phyloP scores from a whole-genome alignment of 2,888 invertebrate species.

The Aplocera efformata region DNA sequence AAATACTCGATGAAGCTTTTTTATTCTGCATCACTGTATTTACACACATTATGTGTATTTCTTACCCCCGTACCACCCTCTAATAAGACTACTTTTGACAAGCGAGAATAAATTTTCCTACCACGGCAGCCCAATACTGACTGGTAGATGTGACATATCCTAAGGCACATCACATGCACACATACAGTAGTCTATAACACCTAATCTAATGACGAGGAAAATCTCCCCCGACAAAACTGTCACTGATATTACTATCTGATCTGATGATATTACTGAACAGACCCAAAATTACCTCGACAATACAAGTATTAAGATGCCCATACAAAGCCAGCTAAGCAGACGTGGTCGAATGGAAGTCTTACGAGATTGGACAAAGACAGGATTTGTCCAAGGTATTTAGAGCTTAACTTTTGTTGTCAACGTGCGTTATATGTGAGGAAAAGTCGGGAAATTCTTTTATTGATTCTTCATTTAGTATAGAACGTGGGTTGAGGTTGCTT shows the following conservation, averaged over 20 bases:
- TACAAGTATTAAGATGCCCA: slow-evolving; percentile 67
- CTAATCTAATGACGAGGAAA: too few relatives aligned
- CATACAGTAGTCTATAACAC: too few relatives aligned
- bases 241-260: slow-evolving; percentile 6
- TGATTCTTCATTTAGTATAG: slow-evolving; percentile 3
- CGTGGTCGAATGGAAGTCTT: slow-evolving; percentile 51
- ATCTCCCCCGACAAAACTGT: slow-evolving; percentile 2
- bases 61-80: too few relatives aligned
- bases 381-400: slow-evolving; percentile 60
- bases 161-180: too few relatives aligned
- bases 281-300: slow-evolving; percentile 30
- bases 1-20: not conserved
- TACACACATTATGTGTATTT: not conserved
- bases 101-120: too few relatives aligned
- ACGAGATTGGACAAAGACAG: slow-evolving; percentile 65
- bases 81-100: too few relatives aligned
- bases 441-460: slow-evolving; percentile 21
- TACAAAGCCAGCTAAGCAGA: slow-evolving; percentile 61
- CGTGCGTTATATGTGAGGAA: slow-evolving; percentile 30
- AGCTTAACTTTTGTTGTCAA: slow-evolving; percentile 59
- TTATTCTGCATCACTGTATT: slow-evolving; percentile 2
- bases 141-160: too few relatives aligned
- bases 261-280: not conserved
- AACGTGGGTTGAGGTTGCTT: too few relatives aligned
- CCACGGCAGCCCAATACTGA: too few relatives aligned